Base-by-base conservation (phyloP, 2,797 vertebrate genomes). In the Cirrhinus molitorella region DNA sequence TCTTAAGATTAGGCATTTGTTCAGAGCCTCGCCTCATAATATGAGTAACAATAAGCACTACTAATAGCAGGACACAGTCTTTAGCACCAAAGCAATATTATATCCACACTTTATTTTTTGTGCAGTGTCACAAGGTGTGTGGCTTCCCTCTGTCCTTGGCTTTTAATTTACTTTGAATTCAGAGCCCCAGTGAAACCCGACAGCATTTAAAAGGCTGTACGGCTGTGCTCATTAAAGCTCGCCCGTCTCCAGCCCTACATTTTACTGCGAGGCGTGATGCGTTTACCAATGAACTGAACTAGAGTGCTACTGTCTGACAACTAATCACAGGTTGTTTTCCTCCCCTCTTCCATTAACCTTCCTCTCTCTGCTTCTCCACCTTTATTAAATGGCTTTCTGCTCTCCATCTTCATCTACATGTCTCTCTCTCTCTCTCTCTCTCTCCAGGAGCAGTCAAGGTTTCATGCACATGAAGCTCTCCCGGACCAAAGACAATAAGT, bases 401-500 rank as follows among this genome's bases (percentile, higher is more conserved):
- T 59, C 55, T 59, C n/a, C 55, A 25, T 59, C 57, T 59, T 59
- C 23, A 59, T 25, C 23, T 14, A 14, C 57, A 14, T 25, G n/a
- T 25, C 28, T n/a, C 31, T 61, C 61, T 59, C 45, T 72, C 47
- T 87, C 34, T 88, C 47, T 87, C 28, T 88, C 49, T 85, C 9
- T 90, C 19, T 37, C n/a, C 86, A 99, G 98, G 97, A 99, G 98
- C 96, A 99, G 96, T 91, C 98, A 99, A 89, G 98, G 98, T 87
- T 99, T 99, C 95, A 98, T 99, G 96, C 98, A 99, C 90, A 99
- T 99, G 98, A 99, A 99, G 89, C 94, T 99, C 86, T 97, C 97
- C 0, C 94, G 96, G 90, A 99, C 97, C 16, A 99, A 99, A 92
- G 98, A 99, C 93, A 97, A 95, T 93, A 96, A 97, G 90, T 99